Evolutionary conservation across 2,113 vertebrate species (phyloP).

Genomic region (Sapayoa aenigma): DNA sequence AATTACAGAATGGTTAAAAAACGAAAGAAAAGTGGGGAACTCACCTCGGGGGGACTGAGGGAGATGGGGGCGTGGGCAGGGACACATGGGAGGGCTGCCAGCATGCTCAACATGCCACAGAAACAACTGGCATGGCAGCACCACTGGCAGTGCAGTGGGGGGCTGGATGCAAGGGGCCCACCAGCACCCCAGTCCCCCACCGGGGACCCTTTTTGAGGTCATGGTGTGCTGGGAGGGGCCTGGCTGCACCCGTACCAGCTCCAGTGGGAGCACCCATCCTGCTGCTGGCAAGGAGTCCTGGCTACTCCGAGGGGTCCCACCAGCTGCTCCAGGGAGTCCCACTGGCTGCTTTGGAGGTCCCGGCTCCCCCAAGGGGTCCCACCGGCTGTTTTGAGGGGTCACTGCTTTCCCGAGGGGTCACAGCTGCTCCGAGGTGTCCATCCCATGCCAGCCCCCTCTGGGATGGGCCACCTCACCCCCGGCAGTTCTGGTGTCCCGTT

Average conservation of each 20-base stretch:
- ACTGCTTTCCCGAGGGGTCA: not conserved
- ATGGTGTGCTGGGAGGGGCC: rapidly evolving
- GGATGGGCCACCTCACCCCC: not conserved
- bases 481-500: not conserved
- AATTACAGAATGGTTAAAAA: conserved; percentile 68
- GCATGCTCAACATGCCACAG: not conserved
- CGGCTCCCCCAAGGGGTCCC: not conserved
- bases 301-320: not conserved
- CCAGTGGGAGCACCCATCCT: not conserved
- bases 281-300: not conserved
- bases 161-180: not conserved
- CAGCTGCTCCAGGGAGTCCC: not conserved
- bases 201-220: not conserved
- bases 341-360: not conserved
- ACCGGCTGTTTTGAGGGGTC: not conserved
- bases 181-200: not conserved
- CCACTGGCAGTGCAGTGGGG: rapidly evolving
- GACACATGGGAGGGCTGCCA: not conserved
- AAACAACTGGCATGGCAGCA: not conserved
- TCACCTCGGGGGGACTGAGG: not conserved
- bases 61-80: not conserved
- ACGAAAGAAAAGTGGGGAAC: not conserved
- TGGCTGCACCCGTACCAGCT: not conserved
- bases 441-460: not conserved
- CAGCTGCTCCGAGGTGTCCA: not conserved